These are phyloP conservation scores for Eudasyphora cyanicolor DNA, from an alignment of 2,888 invertebrate genomes.

Conservation along the genomic window DNA sequence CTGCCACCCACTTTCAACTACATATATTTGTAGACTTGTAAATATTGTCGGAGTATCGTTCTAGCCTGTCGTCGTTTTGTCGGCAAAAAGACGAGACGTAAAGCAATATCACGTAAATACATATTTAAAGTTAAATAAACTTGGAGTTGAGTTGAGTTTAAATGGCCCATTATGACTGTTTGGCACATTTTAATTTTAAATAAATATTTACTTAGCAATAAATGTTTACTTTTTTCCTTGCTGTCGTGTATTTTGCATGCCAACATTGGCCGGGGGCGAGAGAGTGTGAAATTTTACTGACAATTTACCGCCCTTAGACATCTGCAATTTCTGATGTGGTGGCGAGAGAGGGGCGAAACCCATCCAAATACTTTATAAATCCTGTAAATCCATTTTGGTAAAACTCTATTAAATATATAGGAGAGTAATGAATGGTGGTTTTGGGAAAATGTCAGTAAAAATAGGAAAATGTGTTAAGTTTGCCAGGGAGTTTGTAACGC, in stretches of 20 bases:
- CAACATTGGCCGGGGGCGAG: neutral
- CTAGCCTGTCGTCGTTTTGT: neutral
- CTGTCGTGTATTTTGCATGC: neutral
- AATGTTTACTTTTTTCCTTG: neutral
- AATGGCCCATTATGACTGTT: constrained; percentile 38
- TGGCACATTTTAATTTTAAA: constrained; percentile 40
- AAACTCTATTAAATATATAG: constrained; percentile 25
- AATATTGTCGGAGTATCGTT: neutral
- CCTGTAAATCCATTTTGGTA: constrained; percentile 2
- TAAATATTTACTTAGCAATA: constrained; percentile 37
- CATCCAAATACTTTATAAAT: constrained; percentile 15
- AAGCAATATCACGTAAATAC: constrained; percentile 6
- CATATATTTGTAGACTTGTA: neutral
- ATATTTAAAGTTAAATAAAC: constrained; percentile 37
- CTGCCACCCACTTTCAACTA: neutral
- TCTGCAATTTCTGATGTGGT: no score
- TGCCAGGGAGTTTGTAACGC: no score
- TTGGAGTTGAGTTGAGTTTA: constrained; percentile 34
- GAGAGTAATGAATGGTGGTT: neutral
- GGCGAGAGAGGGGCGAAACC: neutral
- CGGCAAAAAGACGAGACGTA: neutral
- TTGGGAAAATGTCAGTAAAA: no score
- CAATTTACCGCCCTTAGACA: neutral
- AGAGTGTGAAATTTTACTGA: neutral
- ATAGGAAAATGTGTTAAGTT: no score